Percentiles rank a stretch among this genome's conserved stretches.
Evolutionary conservation across 2,113 vertebrate species (phyloP).

Genomic region (Odocoileus virginianus): DNA sequence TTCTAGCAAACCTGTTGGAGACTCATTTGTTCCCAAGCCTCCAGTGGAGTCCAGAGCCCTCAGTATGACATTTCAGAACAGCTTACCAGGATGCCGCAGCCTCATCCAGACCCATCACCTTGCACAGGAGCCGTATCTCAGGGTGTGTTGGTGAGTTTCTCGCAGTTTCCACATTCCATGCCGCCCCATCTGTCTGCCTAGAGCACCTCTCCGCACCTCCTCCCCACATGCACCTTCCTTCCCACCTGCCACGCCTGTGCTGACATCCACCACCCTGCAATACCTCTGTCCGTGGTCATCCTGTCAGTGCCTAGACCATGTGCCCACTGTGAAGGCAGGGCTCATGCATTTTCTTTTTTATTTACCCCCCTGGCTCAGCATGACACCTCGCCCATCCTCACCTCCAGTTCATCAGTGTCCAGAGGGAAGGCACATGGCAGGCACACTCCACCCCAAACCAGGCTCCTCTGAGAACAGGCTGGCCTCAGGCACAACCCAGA

Average conservation of each 20-base stretch:
- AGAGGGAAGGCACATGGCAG: neutral
- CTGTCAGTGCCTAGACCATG: rapidly evolving
- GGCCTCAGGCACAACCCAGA: neutral
- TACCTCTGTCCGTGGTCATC: neutral
- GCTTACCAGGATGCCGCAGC: rapidly evolving
- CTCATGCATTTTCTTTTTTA: neutral
- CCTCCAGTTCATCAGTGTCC: neutral
- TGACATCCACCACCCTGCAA: neutral
- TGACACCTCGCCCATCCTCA: neutral
- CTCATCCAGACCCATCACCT: neutral
- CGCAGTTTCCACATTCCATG: neutral
- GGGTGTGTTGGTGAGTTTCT: neutral
- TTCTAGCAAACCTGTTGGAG: neutral
- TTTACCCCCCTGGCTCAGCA: neutral
- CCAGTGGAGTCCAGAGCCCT: neutral
- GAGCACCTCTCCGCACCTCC: neutral
- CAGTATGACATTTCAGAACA: neutral
- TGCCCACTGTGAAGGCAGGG: neutral
- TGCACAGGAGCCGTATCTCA: rapidly evolving
- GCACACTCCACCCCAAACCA: neutral
- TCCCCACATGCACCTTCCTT: neutral
- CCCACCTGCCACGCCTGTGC: rapidly evolving
- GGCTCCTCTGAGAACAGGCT: conserved; percentile 17
- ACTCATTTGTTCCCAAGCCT: neutral
- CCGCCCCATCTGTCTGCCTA: neutral